Evolutionary conservation across 2,797 vertebrate genomes (phyloP), one percentile per base, ranked within the genome.

Genomic region (Acipenser ruthenus): DNA sequence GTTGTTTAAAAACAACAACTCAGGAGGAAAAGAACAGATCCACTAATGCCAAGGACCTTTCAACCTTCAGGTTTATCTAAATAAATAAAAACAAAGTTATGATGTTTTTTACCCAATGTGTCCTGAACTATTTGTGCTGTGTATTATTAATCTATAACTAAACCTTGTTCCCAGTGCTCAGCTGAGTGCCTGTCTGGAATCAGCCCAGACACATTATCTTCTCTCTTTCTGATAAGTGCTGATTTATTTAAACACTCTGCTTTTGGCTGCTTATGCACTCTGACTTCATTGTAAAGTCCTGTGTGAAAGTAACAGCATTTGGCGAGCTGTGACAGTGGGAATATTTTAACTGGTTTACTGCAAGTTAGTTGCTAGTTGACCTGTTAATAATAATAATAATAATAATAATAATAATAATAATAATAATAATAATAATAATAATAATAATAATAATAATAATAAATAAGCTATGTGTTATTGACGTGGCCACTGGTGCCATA

Each of bases 71-170:
- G 23, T 73, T 81, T 84, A 80, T 83, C 80, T 55, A 70, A 66
- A 70, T 66, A 55, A 61, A 70, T 37, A 58, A 58, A 58, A 58
- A 70, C 70, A 68, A 65, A 70, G 77, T 89, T 85, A 85, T 86
- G 93, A 93, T 94, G 89, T 88, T 91, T 91, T 85, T 79, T 37
- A 37, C 82, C 84, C 86, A 82, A 93, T 94, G 93, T 89, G 90
- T 89, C 80, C 89, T 53, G 93, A 92, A 95, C 94, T 88, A 86
- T 91, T 88, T 94, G 93, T 95, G 86, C 93, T 87, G 82, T 84
- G 85, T 87, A 94, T 95, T 97, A 95, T 96, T 96, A 97, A 96
- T 95, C 93, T 91, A 91, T 91, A 91, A 88, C 86, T 86, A 93
- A 94, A 92, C 87, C 91, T 92, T 91, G 84, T 82, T 89, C 91